Evolutionary conservation across 2,797 vertebrate species (phyloP).

Genomic region (Cyprinella venusta): DNA sequence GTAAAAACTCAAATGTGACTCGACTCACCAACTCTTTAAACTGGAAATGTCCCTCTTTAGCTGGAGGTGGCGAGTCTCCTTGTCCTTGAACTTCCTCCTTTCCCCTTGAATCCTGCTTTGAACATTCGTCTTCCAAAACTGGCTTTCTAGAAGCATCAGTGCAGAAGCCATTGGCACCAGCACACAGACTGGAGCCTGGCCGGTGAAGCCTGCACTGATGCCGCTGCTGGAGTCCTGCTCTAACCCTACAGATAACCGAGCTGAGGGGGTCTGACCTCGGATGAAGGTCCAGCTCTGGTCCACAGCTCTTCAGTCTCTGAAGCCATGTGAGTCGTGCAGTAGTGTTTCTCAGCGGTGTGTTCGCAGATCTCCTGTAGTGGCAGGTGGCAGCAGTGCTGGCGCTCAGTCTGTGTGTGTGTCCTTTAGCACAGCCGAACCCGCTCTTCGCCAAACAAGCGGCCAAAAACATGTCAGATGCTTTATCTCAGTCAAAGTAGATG

Average conservation of each 20-base stretch:
- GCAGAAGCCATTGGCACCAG: slow-evolving; percentile 40
- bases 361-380: slow-evolving; percentile 37
- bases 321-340: slow-evolving; percentile 35
- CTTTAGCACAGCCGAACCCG: slow-evolving; percentile 55
- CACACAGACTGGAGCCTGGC: neutral
- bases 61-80: slow-evolving; percentile 21
- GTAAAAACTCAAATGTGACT: slow-evolving; percentile 35
- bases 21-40: slow-evolving; percentile 82
- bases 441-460: slow-evolving; percentile 59
- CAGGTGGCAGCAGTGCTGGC: slow-evolving; percentile 46
- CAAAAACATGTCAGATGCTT: slow-evolving; percentile 58
- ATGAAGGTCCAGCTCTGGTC: slow-evolving; percentile 5
- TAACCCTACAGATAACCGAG: neutral
- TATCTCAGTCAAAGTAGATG: neutral
- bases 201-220: neutral
- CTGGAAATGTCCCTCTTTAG: slow-evolving; percentile 73
- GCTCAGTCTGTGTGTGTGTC: slow-evolving; percentile 47
- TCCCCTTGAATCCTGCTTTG: slow-evolving; percentile 16
- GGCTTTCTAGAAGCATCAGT: slow-evolving; percentile 39
- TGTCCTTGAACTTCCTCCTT: neutral
- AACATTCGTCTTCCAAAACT: neutral
- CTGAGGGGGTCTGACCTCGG: slow-evolving; percentile 7
- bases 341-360: neutral
- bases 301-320: slow-evolving; percentile 44
- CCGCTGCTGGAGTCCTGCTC: neutral